A percentile compares a stretch with the other conserved stretches of the same genome.
Conservation (phyloP, 2,113 vertebrate genomes). For the Rhea pennata region DNA sequence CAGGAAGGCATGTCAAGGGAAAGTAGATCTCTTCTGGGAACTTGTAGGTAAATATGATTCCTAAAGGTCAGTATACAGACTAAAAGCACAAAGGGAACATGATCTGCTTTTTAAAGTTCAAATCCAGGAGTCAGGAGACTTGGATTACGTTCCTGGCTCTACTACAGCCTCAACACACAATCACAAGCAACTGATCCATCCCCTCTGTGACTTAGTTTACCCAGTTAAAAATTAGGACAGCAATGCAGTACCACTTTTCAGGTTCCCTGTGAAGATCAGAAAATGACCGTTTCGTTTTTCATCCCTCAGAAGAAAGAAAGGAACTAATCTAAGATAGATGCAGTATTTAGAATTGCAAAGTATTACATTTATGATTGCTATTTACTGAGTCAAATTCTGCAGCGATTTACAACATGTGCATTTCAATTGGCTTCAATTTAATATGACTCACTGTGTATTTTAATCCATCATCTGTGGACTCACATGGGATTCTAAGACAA, state of each 20-base stretch:
- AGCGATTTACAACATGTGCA: constrained; percentile 65
- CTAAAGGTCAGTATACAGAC: constrained; percentile 56
- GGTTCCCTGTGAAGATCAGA: background rate
- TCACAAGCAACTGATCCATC: background rate
- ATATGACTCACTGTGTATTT: constrained; percentile 60
- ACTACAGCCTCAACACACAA: background rate
- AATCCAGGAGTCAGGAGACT: constrained; percentile 47
- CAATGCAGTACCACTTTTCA: background rate
- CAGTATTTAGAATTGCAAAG: constrained; percentile 59
- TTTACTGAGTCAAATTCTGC: constrained; percentile 61
- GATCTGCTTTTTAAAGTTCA: constrained; percentile 62
- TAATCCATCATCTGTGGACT: constrained; percentile 58
- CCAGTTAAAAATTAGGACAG: background rate
- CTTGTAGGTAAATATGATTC: constrained; percentile 6
- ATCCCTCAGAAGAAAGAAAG: background rate
- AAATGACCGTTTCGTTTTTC: background rate
- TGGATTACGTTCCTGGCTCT: constrained; percentile 49
- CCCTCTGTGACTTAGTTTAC: constrained; percentile 3
- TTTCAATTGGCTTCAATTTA: constrained; percentile 43
- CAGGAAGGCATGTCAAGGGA: constrained; percentile 69
- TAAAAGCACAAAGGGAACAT: constrained; percentile 60
- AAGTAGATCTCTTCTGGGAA: constrained; percentile 64
- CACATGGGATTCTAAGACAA: constrained; percentile 38
- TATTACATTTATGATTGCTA: constrained; percentile 34
- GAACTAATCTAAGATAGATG: background rate